Evolutionary conservation across 2,888 invertebrate genomes (phyloP), one percentile per base, ranked within the genome.

Genomic region (Merodon equestris): DNA sequence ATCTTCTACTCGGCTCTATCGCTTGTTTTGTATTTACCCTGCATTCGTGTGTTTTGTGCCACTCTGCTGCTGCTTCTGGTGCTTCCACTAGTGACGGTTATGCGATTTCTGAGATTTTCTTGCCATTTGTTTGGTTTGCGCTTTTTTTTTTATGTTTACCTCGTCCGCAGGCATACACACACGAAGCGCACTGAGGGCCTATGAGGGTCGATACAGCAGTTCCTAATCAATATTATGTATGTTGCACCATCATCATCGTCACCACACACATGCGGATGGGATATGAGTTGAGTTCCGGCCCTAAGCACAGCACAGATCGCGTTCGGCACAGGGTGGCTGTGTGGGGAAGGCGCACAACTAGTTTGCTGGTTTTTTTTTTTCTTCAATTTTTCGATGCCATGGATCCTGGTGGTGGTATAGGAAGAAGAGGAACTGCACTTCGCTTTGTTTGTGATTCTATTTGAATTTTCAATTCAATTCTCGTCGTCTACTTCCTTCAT

Each of bases 401-500:
- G 27, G 2, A 27, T 27, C 7, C 27, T 27, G 27, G 27, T 7
- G 27, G 27, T 7, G 27, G 27, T 7, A 27, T 27, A 27, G 27
- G 27, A 4, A 27, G 27, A 27, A 27, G 27, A 27, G 27, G 7
- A 27, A 27, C 27, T 27, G 27, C 27, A 27, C 2, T 27, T 2
- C 27, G 71, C 58, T 76, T 71, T 71, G 71, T 66, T 76, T 72
- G 56, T 27, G 27, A 27, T 27, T 61, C 50, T 44, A 27, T 38
- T 47, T 56, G 68, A 74, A 79, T 79, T 79, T 74, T 40, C 79
- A 74, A 79, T 79, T 79, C 79, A 79, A 74, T 79, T 70, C 74
- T 60, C 79, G 79, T 79, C 79, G 60, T 63, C 60, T 79, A 79
- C 74, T 79, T 79, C 79, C 79, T 79, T 74, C 73, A 79, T 79